Base-by-base conservation (phyloP, 1,140 invertebrate species). In the Euwallacea similis region DNA sequence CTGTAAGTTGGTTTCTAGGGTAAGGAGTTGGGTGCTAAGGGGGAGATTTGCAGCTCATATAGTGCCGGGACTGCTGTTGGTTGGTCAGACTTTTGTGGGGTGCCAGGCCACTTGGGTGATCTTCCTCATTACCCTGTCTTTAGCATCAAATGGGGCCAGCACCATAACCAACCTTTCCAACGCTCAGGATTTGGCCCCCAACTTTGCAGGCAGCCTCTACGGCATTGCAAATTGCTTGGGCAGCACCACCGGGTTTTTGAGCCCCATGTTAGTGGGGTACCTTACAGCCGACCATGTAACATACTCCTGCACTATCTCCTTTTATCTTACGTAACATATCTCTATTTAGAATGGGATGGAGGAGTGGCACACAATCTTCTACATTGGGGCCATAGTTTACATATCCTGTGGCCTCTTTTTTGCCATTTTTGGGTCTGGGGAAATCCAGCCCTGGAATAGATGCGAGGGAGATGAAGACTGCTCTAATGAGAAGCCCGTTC, bases 121-220 rank as follows among this genome's bases (percentile, higher is more conserved):
- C 1, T 75, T 84, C 0, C 85, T 93, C 72, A 85, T 93, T 72
- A 90, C 90, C 11, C 76, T 91, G 44, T 92, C 92, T 0, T 85
- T 95, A 73, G 89, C 91, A 0, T 86, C 92, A 16, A 94, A 94
- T 73, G 94, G 94, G 0, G 92, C 93, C 46, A 90, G 91, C 0
- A 93, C 91, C n/a, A 85, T 93, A 62, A 93, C 93, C 0, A 94
- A 88, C 81, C 85, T 93, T 77, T 89, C 91, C 74, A 95, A 95
- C 79, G 90, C 93, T 67, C 89, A 95, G 80, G 92, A 94, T 81
- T 82, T 95, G 46, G 90, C 92, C 0, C 90, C 90, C 2, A 94
- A 92, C 81, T 92, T 87, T 83, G 93, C 93, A 16, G 90, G 90
- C 46, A 89, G 89, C 2, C 77, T 91, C 9, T 92, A 91, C 66